Evolutionary conservation across 2,797 vertebrate species (phyloP).

Genomic region (Corythornis leucogaster): DNA sequence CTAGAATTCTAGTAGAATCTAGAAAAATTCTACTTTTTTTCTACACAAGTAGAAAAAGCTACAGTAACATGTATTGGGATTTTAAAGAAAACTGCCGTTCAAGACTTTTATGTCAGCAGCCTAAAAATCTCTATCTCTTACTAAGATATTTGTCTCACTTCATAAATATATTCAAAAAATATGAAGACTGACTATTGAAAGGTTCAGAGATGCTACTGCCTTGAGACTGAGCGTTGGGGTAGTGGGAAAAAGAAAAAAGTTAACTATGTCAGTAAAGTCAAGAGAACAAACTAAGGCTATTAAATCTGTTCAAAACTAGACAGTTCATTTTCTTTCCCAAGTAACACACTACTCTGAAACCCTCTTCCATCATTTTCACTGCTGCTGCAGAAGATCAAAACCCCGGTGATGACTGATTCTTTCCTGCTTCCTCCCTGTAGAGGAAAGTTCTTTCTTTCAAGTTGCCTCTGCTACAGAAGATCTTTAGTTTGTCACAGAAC

Average conservation of each 20-base stretch:
- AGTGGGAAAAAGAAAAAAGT: not conserved
- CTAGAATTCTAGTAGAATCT: too few relatives aligned
- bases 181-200: slow-evolving; percentile 1
- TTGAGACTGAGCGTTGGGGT: not conserved
- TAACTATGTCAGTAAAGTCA: not conserved
- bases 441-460: not conserved
- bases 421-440: not conserved
- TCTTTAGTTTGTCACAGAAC: not conserved
- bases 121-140: not conserved
- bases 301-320: not conserved
- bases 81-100: not conserved
- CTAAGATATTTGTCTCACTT: not conserved
- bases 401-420: not conserved
- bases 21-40: not conserved
- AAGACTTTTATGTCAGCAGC: not conserved
- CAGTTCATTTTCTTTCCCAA: not conserved
- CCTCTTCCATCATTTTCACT: not conserved
- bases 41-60: not conserved
- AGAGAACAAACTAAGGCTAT: not conserved
- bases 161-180: not conserved
- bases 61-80: not conserved
- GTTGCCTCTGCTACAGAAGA: not conserved
- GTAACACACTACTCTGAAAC: not conserved
- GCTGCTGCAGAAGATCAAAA: not conserved
- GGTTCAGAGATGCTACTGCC: not conserved